phyloP scores from a whole-genome alignment of 2,113 vertebrate species.

The Numida meleagris region DNA sequence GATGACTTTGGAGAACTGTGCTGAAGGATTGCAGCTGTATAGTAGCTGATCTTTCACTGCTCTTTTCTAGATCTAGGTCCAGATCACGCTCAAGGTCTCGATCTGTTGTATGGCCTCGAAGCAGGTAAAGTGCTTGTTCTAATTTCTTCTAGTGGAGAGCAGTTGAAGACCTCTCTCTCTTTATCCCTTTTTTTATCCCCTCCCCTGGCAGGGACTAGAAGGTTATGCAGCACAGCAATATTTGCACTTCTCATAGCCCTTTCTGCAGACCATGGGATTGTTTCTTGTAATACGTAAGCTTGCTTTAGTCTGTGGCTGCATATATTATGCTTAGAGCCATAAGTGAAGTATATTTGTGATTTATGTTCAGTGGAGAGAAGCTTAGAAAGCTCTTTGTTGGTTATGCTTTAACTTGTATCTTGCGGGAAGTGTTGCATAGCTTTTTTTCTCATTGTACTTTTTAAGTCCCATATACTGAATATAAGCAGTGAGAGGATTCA shows the following conservation, averaged over 20 bases:
- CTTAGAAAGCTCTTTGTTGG: background rate
- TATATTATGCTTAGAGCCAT: too few species aligned
- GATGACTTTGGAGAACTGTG: background rate
- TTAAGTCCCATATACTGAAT: background rate
- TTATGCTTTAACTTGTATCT: background rate
- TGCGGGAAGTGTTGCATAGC: background rate
- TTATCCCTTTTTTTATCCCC: background rate
- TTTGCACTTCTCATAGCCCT: rapidly evolving
- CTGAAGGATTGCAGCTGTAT: background rate
- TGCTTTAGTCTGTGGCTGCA: background rate
- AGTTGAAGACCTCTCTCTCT: rapidly evolving
- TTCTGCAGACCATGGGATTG: background rate
- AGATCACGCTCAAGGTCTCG: constrained; percentile 83
- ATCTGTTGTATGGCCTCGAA: constrained; percentile 81
- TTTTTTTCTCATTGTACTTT: background rate
- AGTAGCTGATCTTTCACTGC: background rate
- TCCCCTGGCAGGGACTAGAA: background rate
- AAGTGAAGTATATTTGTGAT: background rate
- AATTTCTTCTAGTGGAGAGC: background rate
- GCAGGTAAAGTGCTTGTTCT: constrained; percentile 72
- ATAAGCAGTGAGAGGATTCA: background rate
- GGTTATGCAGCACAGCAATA: background rate
- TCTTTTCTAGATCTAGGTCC: constrained; percentile 75
- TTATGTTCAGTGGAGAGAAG: background rate
- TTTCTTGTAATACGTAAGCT: background rate